These are phyloP conservation scores for Emydoidea blandingii DNA, from an alignment of 2,797 vertebrate species.

Conservation along the genomic window DNA sequence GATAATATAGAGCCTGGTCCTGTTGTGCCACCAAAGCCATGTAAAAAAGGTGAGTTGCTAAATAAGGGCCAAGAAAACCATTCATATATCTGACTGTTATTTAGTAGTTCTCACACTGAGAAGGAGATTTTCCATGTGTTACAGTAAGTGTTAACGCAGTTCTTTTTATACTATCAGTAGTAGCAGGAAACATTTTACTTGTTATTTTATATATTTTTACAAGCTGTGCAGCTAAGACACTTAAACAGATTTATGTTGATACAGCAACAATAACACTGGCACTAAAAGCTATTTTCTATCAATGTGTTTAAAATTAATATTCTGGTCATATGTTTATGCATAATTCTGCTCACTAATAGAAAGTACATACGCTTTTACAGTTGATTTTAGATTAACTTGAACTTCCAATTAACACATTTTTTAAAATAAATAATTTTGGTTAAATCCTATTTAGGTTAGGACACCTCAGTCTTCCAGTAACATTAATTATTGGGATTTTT, in stretches of 20 bases:
- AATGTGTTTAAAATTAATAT: background rate
- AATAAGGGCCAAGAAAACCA: background rate
- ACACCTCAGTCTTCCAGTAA: background rate
- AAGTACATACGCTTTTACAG: background rate
- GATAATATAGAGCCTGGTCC: slow-evolving; percentile 97
- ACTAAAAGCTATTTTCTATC: background rate
- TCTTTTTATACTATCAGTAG: background rate
- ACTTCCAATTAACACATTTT: background rate
- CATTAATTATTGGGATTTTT: background rate
- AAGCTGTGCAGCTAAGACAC: background rate
- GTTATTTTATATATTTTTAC: background rate
- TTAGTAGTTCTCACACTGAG: background rate
- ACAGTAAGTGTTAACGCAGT: background rate
- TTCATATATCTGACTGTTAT: background rate
- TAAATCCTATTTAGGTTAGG: background rate
- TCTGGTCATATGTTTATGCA: background rate
- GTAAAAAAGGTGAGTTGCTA: slow-evolving; percentile 88
- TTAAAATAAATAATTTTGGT: background rate
- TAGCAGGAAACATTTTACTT: background rate
- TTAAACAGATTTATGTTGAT: background rate
- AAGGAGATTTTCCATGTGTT: background rate
- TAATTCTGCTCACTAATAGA: background rate
- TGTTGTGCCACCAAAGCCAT: slow-evolving; percentile 92
- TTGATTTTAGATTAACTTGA: background rate
- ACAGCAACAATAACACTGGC: background rate